Base-by-base conservation (phyloP, 2,888 invertebrate genomes). In the Netelia inedita region DNA sequence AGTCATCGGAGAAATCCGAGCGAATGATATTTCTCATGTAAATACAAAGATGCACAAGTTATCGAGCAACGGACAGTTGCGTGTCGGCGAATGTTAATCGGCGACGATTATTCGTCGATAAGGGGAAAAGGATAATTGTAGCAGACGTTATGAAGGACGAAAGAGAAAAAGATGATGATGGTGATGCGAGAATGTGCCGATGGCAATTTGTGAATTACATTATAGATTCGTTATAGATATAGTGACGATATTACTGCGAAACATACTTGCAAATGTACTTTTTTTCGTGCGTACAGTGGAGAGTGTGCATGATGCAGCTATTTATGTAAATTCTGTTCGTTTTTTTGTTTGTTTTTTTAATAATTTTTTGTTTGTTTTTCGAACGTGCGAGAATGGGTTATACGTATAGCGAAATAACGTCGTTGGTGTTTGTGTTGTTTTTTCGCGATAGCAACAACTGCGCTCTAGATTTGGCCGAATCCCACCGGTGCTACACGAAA, bases 101-200 rank as follows among this genome's bases (percentile, higher is more conserved):
- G 11, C 35, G 53, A 53, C 16, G 16, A 9, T 57, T 57, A 57
- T 57, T 57, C 16, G 16, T 19, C 57, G 57, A 57, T 57, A 19
- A 57, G 16, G 16, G 9, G 10, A 43, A 65, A 41, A 83, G 19
- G 87, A 82, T 89, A 88, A 86, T 83, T 83, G 81, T 88, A 78
- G 88, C 72, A 65, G 76, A 43, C 65, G 10, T 21, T 21, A 43
- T 65, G 65, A 23, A 23, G 16, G 10, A 65, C n/a, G 16, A 65
- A 43, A 28, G 35, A 46, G 65, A 23, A 16, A 10, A 19, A 65
- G 6, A 41, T 21, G 55, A 43, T 21, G 11, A 57, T 35, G 35
- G 35, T 35, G 41, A n/a, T 28, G 23, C 59, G 23, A 43, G 19
- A 59, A 59, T 59, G 41, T 53, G 46, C 21, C 16, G 46, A 41